Base-by-base conservation (phyloP, 1,140 invertebrate species). In the Drosophila albomicans region DNA sequence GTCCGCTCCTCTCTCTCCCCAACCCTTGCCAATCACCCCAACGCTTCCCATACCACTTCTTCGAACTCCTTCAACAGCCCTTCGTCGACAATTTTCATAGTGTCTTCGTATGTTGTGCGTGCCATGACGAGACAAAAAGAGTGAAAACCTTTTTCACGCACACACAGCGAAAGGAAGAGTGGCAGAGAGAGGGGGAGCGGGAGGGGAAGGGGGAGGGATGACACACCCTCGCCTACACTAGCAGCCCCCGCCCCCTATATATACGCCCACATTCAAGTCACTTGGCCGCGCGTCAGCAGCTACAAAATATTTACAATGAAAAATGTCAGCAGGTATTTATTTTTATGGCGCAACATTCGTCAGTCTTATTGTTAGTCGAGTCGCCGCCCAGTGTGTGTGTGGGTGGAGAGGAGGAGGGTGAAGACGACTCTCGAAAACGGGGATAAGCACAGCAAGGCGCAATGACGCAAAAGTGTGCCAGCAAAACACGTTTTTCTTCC, bases 251-350 rank as follows among this genome's bases (percentile, higher is more conserved):
- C 58, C 35, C 54, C 5, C 15, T 15, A 13, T n/a, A 32, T 38
- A 3, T 11, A 15, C 16, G 28, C 43, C 41, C 69, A 62, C 81
- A 71, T 70, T 68, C 25, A 73, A 78, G 85, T 54, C 75, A 84
- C 58, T 87, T 79, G 70, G 76, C 77, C 69, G 81, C 85, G 81
- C 85, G 85, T 85, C 78, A 89, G 78, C 85, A 89, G 84, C 85
- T 89, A 88, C 85, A 85, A 89, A 89, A 89, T 85, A 89, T 89
- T 89, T 89, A 89, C 85, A 89, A 88, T 88, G 85, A 89, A 89
- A 89, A 88, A 88, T 89, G 85, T 88, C 85, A 88, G 85, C 85
- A 89, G 85, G 85, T 88, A 88, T 88, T 89, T 88, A 89, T 88
- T 88, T 88, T 88, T 88, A 89, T 88, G 85, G 85, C 80, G 63